Conservation (phyloP, 2,113 vertebrate species). For the Poeciliopsis prolifica region DNA sequence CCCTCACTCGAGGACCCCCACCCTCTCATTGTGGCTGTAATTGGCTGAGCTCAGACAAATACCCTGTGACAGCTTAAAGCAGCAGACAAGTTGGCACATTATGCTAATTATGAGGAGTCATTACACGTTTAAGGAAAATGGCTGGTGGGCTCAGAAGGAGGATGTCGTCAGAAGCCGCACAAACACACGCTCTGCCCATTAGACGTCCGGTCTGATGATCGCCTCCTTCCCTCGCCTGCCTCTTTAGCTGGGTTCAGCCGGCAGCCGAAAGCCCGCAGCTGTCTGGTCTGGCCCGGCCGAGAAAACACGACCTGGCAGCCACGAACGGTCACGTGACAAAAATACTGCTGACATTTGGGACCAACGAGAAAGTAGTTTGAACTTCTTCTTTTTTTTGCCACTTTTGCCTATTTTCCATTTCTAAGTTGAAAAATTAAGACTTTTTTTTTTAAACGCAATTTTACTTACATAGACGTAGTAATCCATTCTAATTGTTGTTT, state of each 20-base stretch:
- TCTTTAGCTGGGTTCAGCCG: slow-evolving; percentile 52
- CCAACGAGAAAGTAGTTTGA: too few species aligned
- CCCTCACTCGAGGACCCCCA: slow-evolving; percentile 27
- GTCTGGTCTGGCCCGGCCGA: slow-evolving; percentile 64
- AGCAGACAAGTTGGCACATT: slow-evolving; percentile 80
- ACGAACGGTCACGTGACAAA: slow-evolving; percentile 20
- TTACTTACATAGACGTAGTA: too few species aligned
- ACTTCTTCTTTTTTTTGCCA: too few species aligned
- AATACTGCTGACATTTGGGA: neutral
- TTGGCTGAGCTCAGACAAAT: slow-evolving; percentile 78
- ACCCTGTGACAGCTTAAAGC: slow-evolving; percentile 79
- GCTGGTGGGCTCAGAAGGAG: slow-evolving; percentile 63
- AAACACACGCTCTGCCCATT: slow-evolving; percentile 57
- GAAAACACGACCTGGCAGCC: slow-evolving; percentile 37
- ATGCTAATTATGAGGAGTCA: slow-evolving; percentile 81
- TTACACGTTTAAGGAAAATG: slow-evolving; percentile 78
- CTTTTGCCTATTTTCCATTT: too few species aligned
- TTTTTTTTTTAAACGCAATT: too few species aligned
- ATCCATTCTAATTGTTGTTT: too few species aligned
- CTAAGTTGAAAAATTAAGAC: too few species aligned
- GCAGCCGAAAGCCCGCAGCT: slow-evolving; percentile 62
- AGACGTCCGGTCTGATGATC: slow-evolving; percentile 24
- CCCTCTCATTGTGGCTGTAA: slow-evolving; percentile 48
- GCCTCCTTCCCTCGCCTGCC: slow-evolving; percentile 4
- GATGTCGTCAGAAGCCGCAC: slow-evolving; percentile 65